phyloP scores from a whole-genome alignment of 2,888 invertebrate genomes.

The Ligdia adustata region DNA sequence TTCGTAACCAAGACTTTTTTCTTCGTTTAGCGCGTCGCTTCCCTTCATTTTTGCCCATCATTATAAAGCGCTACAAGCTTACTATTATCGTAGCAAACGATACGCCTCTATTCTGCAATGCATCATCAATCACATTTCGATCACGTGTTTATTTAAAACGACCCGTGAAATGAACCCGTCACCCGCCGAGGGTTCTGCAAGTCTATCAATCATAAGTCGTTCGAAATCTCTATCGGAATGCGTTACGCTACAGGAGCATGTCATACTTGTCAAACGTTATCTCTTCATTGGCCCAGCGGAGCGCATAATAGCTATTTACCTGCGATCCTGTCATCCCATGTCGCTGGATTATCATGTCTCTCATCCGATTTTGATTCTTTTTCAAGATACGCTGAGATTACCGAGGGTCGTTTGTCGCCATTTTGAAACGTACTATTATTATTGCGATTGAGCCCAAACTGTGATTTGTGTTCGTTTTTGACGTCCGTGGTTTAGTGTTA shows the following conservation, averaged over 20 bases:
- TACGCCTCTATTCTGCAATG: constrained; percentile 9
- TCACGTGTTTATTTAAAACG: constrained; percentile 59
- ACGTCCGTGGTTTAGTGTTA: too few species aligned
- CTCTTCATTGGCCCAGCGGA: constrained; percentile 64
- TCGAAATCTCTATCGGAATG: constrained; percentile 28
- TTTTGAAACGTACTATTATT: too few species aligned
- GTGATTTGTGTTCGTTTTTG: too few species aligned
- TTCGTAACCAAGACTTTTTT: too few species aligned
- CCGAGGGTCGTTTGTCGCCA: constrained; percentile 48
- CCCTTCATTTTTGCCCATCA: too few species aligned
- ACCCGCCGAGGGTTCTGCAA: constrained; percentile 50
- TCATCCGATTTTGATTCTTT: constrained; percentile 68
- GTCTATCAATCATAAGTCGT: constrained; percentile 70
- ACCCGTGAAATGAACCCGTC: constrained; percentile 74
- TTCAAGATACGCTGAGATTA: constrained; percentile 61
- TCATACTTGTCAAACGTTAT: constrained; percentile 77
- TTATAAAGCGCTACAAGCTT: too few species aligned
- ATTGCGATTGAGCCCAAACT: too few species aligned
- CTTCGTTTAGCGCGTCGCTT: too few species aligned
- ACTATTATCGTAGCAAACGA: too few species aligned
- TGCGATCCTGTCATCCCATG: constrained; percentile 50
- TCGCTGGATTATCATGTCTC: constrained; percentile 66
- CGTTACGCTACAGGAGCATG: constrained; percentile 49
- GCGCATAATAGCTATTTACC: constrained; percentile 83
- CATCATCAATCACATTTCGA: constrained; percentile 45